phyloP scores from a whole-genome alignment of 2,797 vertebrate genomes.

The Anabas testudineus region DNA sequence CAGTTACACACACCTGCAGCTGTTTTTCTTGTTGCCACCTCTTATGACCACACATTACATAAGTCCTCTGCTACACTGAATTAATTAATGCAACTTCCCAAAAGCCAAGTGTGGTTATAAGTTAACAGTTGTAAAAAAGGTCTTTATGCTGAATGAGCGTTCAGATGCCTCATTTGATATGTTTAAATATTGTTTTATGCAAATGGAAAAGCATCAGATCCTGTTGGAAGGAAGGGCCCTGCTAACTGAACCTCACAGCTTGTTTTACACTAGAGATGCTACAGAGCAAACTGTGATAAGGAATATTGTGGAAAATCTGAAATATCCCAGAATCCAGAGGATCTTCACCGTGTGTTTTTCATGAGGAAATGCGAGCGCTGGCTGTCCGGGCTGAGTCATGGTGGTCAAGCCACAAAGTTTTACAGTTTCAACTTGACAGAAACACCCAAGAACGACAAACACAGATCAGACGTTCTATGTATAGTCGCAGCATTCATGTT shows the following conservation, averaged over 20 bases:
- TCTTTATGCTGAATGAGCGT: slow-evolving; percentile 17
- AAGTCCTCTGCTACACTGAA: slow-evolving; percentile 1
- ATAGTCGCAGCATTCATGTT: slow-evolving; percentile 23
- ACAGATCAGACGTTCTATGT: slow-evolving; percentile 39
- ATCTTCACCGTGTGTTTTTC: slow-evolving; percentile 37
- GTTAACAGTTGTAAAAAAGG: slow-evolving; percentile 10
- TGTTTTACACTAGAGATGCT: slow-evolving; percentile 36
- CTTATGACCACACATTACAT: slow-evolving; percentile 33
- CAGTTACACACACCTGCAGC: slow-evolving; percentile 12
- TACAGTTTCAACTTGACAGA: slow-evolving; percentile 36
- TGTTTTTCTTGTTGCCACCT: slow-evolving; percentile 30
- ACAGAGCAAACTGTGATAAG: slow-evolving; percentile 21
- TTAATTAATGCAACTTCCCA: too few species aligned
- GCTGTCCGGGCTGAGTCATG: slow-evolving; percentile 48
- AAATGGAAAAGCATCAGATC: slow-evolving; percentile 46
- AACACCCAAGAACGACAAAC: slow-evolving; percentile 32
- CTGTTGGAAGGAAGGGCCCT: slow-evolving; percentile 31
- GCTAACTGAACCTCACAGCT: slow-evolving; percentile 23
- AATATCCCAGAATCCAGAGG: slow-evolving; percentile 39
- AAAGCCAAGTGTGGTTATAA: slow-evolving; percentile 16
- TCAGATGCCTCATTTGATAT: slow-evolving; percentile 34
- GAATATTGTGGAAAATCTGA: slow-evolving; percentile 54
- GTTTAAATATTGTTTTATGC: slow-evolving; percentile 65
- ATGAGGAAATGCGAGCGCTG: slow-evolving; percentile 45
- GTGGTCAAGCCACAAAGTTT: slow-evolving; percentile 53